phyloP scores from a whole-genome alignment of 2,797 vertebrate genomes.

The Gorsachius magnificus region DNA sequence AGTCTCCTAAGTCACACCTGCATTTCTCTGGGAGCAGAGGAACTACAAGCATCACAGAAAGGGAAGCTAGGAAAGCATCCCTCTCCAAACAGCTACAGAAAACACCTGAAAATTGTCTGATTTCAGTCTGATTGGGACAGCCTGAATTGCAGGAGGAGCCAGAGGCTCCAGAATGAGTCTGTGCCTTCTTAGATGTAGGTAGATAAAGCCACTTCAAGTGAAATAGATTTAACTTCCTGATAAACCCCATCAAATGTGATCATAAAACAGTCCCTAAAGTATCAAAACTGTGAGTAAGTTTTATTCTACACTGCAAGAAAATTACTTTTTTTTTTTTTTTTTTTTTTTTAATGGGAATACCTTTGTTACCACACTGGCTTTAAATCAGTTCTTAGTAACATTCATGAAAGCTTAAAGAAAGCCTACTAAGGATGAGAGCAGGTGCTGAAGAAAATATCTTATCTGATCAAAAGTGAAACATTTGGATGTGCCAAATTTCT shows the following conservation, averaged over 20 bases:
- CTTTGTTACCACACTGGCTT: not conserved
- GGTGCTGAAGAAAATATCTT: not conserved
- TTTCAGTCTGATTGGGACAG: not conserved
- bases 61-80: not conserved
- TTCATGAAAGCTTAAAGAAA: not conserved
- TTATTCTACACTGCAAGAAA: not conserved
- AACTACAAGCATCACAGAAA: not conserved
- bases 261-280: not conserved
- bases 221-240: not conserved
- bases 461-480: conserved; percentile 43
- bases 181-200: not conserved
- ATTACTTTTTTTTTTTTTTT: not conserved
- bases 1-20: not conserved
- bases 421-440: not conserved
- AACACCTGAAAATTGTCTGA: not conserved
- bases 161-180: not conserved
- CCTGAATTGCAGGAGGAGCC: not conserved
- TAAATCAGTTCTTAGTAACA: not conserved
- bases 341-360: not conserved
- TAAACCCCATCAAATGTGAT: not conserved
- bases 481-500: not conserved
- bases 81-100: not conserved
- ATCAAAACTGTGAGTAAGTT: not conserved
- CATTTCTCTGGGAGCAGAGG: not conserved
- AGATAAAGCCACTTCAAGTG: not conserved